phyloP scores from a whole-genome alignment of 2,113 vertebrate genomes.

The Cephalopholis sonnerati region DNA sequence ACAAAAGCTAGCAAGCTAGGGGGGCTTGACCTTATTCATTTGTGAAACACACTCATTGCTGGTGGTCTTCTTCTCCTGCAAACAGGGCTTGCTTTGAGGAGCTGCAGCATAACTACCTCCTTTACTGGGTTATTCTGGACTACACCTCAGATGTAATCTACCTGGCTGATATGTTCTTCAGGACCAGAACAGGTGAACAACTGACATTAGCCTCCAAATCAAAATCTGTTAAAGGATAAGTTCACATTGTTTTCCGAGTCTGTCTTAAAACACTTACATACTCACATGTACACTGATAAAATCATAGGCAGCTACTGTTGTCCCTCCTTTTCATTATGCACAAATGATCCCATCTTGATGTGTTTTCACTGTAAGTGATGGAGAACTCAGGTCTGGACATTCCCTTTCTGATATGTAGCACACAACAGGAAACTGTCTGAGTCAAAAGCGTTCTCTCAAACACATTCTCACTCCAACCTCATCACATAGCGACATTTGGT shows the following conservation, averaged over 20 bases:
- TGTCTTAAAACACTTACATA: background rate
- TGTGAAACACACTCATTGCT: background rate
- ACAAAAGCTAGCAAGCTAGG: background rate
- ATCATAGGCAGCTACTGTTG: background rate
- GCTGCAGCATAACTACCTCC: constrained; percentile 90
- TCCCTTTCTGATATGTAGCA: too few species aligned
- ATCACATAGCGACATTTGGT: too few species aligned
- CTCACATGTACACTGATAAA: background rate
- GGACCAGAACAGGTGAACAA: constrained; percentile 91
- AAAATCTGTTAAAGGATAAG: background rate
- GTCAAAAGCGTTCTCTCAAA: too few species aligned
- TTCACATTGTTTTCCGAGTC: background rate
- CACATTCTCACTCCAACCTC: too few species aligned
- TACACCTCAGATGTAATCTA: constrained; percentile 92
- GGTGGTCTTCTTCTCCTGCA: constrained; percentile 1
- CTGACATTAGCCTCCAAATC: constrained; percentile 39
- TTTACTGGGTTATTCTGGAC: constrained; percentile 91
- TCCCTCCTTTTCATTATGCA: background rate
- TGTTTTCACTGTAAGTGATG: background rate
- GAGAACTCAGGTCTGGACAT: too few species aligned
- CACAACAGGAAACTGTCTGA: too few species aligned
- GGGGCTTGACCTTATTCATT: background rate
- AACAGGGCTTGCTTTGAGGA: constrained; percentile 96
- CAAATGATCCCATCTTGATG: background rate
- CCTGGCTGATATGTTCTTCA: constrained; percentile 92